A percentile compares a stretch with the other conserved stretches of the same genome.
phyloP scores from a whole-genome alignment of 2,797 vertebrate genomes.

The Taeniopygia guttata region DNA sequence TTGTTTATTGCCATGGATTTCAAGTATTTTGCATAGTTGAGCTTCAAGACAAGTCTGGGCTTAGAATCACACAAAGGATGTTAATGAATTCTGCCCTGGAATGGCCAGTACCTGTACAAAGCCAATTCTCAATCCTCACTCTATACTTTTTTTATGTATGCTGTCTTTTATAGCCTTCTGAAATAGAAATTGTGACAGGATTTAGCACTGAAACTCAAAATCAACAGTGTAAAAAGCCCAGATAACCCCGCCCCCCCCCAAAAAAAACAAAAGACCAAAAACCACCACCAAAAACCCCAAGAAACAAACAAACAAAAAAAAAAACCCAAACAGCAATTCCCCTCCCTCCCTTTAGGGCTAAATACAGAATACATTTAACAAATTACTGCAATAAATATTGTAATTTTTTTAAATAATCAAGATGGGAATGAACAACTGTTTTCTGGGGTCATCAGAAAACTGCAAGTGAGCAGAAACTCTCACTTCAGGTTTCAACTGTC shows the following conservation, averaged over 20 bases:
- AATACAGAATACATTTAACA: not conserved
- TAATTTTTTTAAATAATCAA: not conserved
- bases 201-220: not conserved
- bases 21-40: not conserved
- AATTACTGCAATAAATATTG: not conserved
- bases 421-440: not conserved
- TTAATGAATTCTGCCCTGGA: not conserved
- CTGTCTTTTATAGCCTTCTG: not conserved
- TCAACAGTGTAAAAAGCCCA: not conserved
- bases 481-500: not conserved
- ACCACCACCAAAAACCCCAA: too few species aligned
- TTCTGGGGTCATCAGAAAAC: not conserved
- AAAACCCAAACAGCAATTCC: not conserved
- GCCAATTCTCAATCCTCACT: not conserved
- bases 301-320: accelerated
- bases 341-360: not conserved
- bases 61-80: not conserved
- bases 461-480: not conserved
- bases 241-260: not conserved
- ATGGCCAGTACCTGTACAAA: not conserved
- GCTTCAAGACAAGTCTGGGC: not conserved
- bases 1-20: not conserved
- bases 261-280: not conserved
- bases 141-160: not conserved
- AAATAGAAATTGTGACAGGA: not conserved